Conservation (phyloP, 2,797 vertebrate species). For the Novumbra hubbsi region DNA sequence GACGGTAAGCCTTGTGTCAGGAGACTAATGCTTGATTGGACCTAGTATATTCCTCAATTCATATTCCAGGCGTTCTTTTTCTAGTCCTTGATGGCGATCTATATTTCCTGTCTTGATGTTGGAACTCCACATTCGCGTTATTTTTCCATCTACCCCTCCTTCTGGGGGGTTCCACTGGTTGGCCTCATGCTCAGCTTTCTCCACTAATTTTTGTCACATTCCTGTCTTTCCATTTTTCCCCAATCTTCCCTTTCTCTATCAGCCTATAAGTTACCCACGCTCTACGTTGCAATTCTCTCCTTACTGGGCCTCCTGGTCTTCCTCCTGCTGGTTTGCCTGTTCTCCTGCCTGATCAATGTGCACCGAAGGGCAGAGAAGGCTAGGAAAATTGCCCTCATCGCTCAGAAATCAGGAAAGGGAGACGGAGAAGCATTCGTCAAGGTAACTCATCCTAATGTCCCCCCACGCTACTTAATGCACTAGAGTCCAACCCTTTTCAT, state of each 20-base stretch:
- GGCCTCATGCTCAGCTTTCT: not conserved
- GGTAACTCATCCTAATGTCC: conserved; percentile 49
- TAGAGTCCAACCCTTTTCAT: not conserved
- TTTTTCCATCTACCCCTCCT: not conserved
- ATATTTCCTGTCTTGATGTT: not conserved
- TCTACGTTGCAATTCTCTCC: conserved; percentile 64
- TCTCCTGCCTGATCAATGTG: conserved; percentile 70
- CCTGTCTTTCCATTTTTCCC: not conserved
- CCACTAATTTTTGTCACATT: too few relatives aligned
- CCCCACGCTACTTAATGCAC: not conserved
- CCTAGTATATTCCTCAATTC: not conserved
- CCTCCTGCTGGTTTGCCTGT: conserved; percentile 72
- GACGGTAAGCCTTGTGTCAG: conserved; percentile 49
- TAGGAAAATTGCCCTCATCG: conserved; percentile 65
- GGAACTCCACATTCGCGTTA: not conserved
- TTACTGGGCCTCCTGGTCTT: conserved; percentile 67
- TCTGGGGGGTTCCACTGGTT: not conserved
- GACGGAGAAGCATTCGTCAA: conserved; percentile 74
- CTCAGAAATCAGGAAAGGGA: conserved; percentile 68
- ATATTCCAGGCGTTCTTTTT: not conserved
- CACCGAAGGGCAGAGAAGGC: conserved; percentile 68
- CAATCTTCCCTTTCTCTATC: not conserved
- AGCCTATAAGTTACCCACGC: conserved; percentile 66
- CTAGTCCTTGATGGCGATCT: not conserved
- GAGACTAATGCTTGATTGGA: not conserved